A percentile compares a stretch with the other conserved stretches of the same genome.
Conservation (phyloP, 2,113 vertebrate species). For the Crocuta crocuta region DNA sequence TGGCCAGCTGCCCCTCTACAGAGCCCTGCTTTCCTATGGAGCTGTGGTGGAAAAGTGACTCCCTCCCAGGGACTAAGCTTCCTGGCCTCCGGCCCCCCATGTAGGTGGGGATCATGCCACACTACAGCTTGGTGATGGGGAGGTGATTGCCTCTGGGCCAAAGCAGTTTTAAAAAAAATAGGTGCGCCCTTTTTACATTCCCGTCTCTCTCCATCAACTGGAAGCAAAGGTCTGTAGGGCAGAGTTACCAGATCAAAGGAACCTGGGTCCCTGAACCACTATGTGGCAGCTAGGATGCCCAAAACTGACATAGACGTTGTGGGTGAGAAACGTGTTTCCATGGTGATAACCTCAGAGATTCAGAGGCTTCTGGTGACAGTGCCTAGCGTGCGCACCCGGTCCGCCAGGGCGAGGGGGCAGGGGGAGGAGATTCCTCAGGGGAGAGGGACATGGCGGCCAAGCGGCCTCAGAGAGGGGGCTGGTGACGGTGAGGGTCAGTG, state of each 20-base stretch:
- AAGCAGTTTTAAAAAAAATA: neutral
- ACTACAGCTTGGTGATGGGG: neutral
- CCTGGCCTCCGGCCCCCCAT: neutral
- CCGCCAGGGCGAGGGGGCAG: neutral
- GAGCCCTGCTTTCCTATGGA: neutral
- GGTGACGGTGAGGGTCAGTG: no score
- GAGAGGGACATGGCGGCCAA: accelerated
- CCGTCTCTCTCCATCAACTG: neutral
- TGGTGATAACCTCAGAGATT: neutral
- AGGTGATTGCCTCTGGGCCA: neutral
- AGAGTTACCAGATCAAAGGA: neutral
- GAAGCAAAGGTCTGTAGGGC: neutral
- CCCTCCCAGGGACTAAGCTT: neutral
- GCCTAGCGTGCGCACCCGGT: neutral
- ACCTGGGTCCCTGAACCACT: neutral
- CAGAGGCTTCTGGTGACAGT: neutral
- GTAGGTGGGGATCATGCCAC: neutral
- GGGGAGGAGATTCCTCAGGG: neutral
- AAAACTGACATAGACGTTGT: neutral
- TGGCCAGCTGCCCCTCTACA: neutral
- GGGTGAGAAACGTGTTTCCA: neutral
- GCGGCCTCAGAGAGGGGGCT: accelerated
- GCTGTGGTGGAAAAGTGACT: neutral
- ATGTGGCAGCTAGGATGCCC: neutral
- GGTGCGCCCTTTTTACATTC: neutral